phyloP scores from a whole-genome alignment of 2,888 invertebrate genomes.

The Antheraea assamensis region DNA sequence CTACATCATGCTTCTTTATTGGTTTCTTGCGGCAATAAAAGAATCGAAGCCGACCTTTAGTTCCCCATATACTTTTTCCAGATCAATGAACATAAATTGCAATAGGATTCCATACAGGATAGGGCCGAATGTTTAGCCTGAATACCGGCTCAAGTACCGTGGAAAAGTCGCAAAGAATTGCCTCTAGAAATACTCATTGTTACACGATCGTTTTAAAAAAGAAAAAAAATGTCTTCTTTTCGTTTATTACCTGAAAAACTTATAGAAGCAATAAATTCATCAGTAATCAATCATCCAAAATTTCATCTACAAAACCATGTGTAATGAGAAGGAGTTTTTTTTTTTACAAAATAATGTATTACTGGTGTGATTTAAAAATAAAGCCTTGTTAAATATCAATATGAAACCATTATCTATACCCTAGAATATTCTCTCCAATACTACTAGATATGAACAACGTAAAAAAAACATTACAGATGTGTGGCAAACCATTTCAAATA shows the following conservation, averaged over 20 bases:
- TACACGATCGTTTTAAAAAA: constrained; percentile 24
- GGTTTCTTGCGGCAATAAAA: constrained; percentile 76
- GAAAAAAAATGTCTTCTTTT: not conserved
- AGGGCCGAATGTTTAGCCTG: constrained; percentile 67
- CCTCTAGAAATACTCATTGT: constrained; percentile 42
- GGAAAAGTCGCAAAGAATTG: constrained; percentile 73
- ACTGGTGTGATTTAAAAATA: not conserved
- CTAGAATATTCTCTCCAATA: too few relatives aligned
- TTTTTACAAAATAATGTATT: too few relatives aligned
- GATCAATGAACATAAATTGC: constrained; percentile 80
- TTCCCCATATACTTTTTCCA: constrained; percentile 76
- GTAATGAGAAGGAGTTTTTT: too few relatives aligned
- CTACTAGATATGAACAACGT: constrained; percentile 47
- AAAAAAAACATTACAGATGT: constrained; percentile 53
- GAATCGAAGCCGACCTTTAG: constrained; percentile 72
- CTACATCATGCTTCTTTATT: constrained; percentile 69
- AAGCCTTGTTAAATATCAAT: too few relatives aligned
- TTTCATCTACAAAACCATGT: too few relatives aligned
- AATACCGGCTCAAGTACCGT: constrained; percentile 38
- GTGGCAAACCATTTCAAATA: constrained; percentile 56
- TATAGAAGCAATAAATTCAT: too few relatives aligned
- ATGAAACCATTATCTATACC: too few relatives aligned
- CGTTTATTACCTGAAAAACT: too few relatives aligned
- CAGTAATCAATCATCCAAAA: too few relatives aligned
- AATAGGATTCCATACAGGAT: constrained; percentile 76